Evolutionary conservation across 2,113 vertebrate species (phyloP).

Genomic region (Alethe diademata): DNA sequence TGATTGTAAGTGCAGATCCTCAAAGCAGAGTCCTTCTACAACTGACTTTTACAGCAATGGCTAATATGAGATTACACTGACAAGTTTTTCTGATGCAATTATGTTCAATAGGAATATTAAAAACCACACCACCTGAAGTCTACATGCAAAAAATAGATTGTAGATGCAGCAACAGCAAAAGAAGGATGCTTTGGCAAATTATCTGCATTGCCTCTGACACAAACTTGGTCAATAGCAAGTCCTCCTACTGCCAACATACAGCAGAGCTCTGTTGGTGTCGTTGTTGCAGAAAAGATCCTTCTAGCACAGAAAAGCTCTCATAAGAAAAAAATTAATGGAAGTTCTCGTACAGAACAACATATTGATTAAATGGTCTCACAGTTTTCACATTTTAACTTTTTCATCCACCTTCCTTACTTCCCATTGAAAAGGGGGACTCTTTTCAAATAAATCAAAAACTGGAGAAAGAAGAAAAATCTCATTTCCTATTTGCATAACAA

Average conservation of each 20-base stretch:
- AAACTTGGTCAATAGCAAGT: neutral
- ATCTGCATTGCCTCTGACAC: neutral
- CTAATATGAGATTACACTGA: neutral
- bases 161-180: neutral
- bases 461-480: neutral
- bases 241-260: neutral
- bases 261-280: neutral
- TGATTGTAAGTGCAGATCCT: neutral
- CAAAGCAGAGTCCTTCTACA: neutral
- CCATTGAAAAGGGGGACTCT: neutral
- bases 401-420: neutral
- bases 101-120: neutral
- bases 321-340: neutral
- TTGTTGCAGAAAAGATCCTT: neutral
- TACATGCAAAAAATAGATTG: neutral
- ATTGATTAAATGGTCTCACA: neutral
- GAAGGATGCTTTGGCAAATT: neutral
- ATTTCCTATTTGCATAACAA: neutral
- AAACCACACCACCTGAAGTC: neutral
- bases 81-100: neutral
- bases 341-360: neutral
- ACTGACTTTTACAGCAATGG: neutral
- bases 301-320: neutral
- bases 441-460: neutral
- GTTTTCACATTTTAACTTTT: neutral